These are phyloP conservation scores for Clarias macrocephalus DNA, from an alignment of 2,113 vertebrate genomes.

Conservation along the genomic window DNA sequence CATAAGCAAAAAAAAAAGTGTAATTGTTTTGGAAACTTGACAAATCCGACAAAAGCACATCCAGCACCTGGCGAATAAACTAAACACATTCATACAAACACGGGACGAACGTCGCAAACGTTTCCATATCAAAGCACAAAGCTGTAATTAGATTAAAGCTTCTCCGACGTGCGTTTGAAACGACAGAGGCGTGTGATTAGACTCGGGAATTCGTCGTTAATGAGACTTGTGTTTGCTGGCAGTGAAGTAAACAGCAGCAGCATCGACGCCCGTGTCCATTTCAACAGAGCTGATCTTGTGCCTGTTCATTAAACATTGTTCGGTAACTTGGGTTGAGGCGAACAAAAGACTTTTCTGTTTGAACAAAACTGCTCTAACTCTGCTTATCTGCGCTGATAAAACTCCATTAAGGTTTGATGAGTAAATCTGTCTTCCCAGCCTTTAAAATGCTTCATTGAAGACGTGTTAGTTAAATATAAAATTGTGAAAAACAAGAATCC, in stretches of 20 bases:
- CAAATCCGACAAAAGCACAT: neutral
- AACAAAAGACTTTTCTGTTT: neutral
- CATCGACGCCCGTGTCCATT: neutral
- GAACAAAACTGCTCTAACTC: neutral
- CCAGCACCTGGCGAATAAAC: slow-evolving; percentile 14
- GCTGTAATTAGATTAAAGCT: neutral
- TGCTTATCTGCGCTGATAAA: neutral
- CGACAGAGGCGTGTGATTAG: neutral
- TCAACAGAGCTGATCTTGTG: neutral
- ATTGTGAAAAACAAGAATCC: neutral
- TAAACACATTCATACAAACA: neutral
- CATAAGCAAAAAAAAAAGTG: neutral
- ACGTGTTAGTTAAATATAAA: neutral
- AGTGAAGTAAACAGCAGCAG: neutral
- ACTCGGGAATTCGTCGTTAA: neutral
- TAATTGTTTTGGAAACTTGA: neutral
- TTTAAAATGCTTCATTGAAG: neutral
- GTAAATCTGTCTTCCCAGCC: neutral
- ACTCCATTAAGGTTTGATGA: too few species aligned
- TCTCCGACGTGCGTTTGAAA: neutral
- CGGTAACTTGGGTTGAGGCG: neutral
- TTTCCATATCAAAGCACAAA: slow-evolving; percentile 1
- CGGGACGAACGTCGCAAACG: neutral
- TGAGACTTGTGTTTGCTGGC: slow-evolving; percentile 1
- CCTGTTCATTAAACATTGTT: neutral